Percentiles rank a stretch among this genome's conserved stretches.
Conservation (phyloP, 2,113 vertebrate genomes). For the Chamaea fasciata region DNA sequence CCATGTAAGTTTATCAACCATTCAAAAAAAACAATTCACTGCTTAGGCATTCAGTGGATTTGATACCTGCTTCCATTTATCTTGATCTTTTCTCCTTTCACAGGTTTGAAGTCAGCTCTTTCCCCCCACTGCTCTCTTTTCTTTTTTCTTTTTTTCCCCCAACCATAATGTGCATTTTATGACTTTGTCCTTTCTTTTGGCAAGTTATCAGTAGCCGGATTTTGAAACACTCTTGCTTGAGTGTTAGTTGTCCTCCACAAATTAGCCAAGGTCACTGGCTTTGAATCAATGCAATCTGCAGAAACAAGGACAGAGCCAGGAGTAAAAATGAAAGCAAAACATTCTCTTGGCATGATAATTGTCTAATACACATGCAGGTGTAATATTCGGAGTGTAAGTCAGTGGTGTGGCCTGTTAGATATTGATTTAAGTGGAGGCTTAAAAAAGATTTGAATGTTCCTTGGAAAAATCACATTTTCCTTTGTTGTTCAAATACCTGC, state of each 20-base stretch:
- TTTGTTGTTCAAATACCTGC: neutral
- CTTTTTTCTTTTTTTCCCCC: neutral
- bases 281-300: neutral
- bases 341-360: neutral
- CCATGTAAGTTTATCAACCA: neutral
- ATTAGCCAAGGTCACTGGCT: neutral
- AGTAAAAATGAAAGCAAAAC: neutral
- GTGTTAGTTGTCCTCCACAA: conserved; percentile 5
- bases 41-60: neutral
- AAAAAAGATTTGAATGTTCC: neutral
- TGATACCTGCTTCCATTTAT: neutral
- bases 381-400: neutral
- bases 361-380: neutral
- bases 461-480: neutral
- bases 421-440: neutral
- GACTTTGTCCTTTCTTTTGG: neutral
- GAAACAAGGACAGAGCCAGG: neutral
- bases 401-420: neutral
- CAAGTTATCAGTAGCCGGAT: neutral
- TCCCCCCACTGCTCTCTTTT: rapidly evolving
- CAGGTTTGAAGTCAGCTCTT: neutral
- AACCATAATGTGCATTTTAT: neutral
- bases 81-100: neutral
- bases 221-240: neutral
- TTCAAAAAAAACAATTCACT: neutral